A percentile compares a stretch with the other conserved stretches of the same genome.
phyloP scores from a whole-genome alignment of 2,888 invertebrate species.

The Lasioglossum zephyrum region DNA sequence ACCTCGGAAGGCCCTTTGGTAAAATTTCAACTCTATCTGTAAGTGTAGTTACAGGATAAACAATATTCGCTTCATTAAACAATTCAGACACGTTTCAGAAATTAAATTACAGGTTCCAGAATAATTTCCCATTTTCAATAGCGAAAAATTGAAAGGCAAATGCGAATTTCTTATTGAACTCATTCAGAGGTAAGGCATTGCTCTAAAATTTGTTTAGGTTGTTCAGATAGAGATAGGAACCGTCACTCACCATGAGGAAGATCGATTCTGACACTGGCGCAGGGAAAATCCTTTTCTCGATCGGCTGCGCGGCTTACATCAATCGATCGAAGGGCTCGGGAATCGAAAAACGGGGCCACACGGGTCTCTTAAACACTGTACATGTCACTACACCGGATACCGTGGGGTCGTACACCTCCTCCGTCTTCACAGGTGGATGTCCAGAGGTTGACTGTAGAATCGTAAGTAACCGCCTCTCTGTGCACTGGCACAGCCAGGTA shows the following conservation, averaged over 20 bases:
- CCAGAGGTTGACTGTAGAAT: constrained; percentile 84
- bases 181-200: neutral
- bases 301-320: constrained; percentile 58
- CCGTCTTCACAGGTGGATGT: constrained; percentile 84
- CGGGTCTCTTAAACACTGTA: constrained; percentile 73
- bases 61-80: neutral
- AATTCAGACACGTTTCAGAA: neutral
- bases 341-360: constrained; percentile 56
- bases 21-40: neutral
- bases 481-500: constrained; percentile 69
- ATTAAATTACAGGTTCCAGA: neutral
- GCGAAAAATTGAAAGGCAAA: neutral
- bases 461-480: constrained; percentile 79
- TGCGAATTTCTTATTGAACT: neutral
- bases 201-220: neutral
- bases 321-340: constrained; percentile 49
- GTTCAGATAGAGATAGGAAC: neutral
- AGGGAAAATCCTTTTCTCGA: constrained; percentile 47
- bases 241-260: constrained; percentile 66
- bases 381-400: constrained; percentile 83
- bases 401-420: constrained; percentile 83
- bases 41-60: neutral
- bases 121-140: neutral
- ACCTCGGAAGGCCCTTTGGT: neutral
- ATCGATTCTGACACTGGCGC: constrained; percentile 40